Evolutionary conservation across 2,888 invertebrate genomes (phyloP), one percentile per base, ranked within the genome.

Genomic region (Lordiphosa andalusiaca): DNA sequence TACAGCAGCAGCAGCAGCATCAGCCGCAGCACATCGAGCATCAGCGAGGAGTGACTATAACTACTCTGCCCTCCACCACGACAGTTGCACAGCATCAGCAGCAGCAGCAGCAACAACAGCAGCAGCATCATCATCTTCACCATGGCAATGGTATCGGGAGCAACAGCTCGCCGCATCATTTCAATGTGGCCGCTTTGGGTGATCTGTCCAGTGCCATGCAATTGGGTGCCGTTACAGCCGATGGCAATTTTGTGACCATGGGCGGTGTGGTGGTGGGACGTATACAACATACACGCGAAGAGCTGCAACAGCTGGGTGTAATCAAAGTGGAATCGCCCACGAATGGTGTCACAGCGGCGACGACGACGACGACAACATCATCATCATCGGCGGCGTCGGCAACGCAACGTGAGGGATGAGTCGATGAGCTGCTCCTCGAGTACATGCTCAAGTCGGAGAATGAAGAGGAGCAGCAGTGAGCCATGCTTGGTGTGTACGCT

Each of bases 241-340:
- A 87, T 65, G 87, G 87, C 9, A 87, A 84, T 53, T 83, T 87
- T 60, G 88, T 87, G 47, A 87, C 87, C 51, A 86, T 87, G 87
- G 88, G 88, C 40, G 87, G 87, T 35, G 88, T 87, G 51, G 88
- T 87, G 16, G 87, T 87, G 33, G 87, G 87, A 33, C 85, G 87
- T 19, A 73, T 87, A 57, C 80, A 78, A 36, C 80, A 82, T 69
- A 68, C 84, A 19, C 66, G 81, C 48, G 84, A 85, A 48, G 85
- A 84, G 19, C 67, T 84, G 41, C 86, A 86, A 30, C 87, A 86
- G 50, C 57, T 86, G 53, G 86, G 86, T 30, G 87, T 86, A 40
- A 87, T 86, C 13, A 86, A 86, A 60, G 82, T 87, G 57, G 86
- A 86, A 39, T 86, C 85, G 41, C 84, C 81, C 58, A 69, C 77